These are phyloP conservation scores for Bergia puertoricense DNA, from an alignment of 92 coral and sea anemone species.

Conservation along the genomic window DNA sequence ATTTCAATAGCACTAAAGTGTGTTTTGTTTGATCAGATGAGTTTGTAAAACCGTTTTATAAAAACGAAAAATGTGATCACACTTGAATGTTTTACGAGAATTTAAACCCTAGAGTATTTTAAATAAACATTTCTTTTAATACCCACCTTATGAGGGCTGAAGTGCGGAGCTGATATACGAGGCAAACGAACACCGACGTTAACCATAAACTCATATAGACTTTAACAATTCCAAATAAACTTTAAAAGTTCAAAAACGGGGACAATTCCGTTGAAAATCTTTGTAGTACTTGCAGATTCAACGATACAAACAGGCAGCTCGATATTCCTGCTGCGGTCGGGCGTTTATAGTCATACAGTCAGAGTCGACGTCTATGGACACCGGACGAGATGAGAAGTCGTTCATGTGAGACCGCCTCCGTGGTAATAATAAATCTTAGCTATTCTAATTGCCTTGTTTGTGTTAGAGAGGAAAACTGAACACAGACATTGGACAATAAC, in stretches of 20 bases:
- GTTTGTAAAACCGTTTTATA: background rate
- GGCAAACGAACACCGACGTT: background rate
- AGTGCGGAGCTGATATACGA: background rate
- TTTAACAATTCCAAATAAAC: no score
- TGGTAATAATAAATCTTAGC: background rate
- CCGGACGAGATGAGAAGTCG: background rate
- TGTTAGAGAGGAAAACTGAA: background rate
- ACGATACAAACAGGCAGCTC: background rate
- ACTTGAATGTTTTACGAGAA: background rate
- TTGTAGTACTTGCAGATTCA: background rate
- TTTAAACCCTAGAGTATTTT: background rate
- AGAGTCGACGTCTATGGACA: background rate
- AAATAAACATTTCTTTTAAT: no score
- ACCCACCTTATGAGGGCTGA: background rate
- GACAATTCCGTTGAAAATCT: background rate
- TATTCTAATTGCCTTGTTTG: conserved; percentile 12
- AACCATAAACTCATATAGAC: no score
- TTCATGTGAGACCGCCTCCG: conserved; percentile 27
- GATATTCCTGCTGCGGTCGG: background rate
- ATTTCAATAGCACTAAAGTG: background rate
- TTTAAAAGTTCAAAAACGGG: background rate
- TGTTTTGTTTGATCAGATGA: background rate
- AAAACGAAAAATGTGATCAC: background rate
- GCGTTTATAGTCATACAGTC: background rate
- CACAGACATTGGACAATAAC: background rate